Conservation (phyloP, 1,140 invertebrate genomes). For the Gerris buenoi region DNA sequence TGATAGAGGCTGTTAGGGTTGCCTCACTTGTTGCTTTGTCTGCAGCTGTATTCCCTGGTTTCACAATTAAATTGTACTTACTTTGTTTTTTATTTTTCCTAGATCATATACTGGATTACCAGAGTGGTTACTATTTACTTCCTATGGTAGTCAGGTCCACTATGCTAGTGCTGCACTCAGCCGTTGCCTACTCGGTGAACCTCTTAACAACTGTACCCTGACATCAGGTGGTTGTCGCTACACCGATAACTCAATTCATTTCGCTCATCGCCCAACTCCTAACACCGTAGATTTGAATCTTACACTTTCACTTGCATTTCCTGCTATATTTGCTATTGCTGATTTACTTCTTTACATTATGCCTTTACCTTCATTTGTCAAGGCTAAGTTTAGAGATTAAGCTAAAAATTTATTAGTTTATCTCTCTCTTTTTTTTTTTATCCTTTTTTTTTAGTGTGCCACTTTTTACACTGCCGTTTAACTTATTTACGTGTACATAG, state of each 20-base stretch:
- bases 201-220: slow-evolving; percentile 7
- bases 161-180: slow-evolving; percentile 58
- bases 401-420: too few relatives aligned
- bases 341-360: slow-evolving; percentile 74
- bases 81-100: slow-evolving; percentile 11
- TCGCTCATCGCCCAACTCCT: slow-evolving; percentile 54
- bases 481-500: too few relatives aligned
- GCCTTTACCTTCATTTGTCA: slow-evolving; percentile 69
- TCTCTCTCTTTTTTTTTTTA: too few relatives aligned
- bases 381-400: slow-evolving; percentile 76
- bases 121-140: slow-evolving; percentile 64
- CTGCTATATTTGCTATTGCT: slow-evolving; percentile 58
- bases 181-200: slow-evolving; percentile 41
- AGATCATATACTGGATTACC: slow-evolving; percentile 43
- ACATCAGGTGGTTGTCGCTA: slow-evolving; percentile 43
- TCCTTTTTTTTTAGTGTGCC: too few relatives aligned
- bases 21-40: too few relatives aligned
- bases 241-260: slow-evolving; percentile 44
- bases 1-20: too few relatives aligned
- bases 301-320: slow-evolving; percentile 67
- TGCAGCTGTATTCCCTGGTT: too few relatives aligned
- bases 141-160: slow-evolving; percentile 56
- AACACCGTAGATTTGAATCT: slow-evolving; percentile 54
- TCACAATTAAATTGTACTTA: too few relatives aligned
- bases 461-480: too few relatives aligned